Evolutionary conservation across 2,888 invertebrate genomes (phyloP), one percentile per base, ranked within the genome.

Genomic region (Papilio demoleus): DNA sequence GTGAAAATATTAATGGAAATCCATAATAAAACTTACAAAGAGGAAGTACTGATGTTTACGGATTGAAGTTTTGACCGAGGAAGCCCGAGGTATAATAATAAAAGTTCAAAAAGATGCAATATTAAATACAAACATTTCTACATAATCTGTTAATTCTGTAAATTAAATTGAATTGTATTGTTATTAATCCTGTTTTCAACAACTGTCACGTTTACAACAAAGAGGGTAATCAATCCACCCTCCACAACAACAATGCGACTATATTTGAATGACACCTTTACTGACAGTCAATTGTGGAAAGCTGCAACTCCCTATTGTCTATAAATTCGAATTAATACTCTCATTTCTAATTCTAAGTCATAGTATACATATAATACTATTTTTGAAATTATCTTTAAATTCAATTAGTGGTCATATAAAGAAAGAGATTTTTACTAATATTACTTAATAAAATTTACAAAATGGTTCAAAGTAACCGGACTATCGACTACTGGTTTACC

Each of bases 1-100:
- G 31, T 38, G 62, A 60, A 68, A 65, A 17, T 6, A 14, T n/a
- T 40, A 40, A 6, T n/a, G n/a, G n/a, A n/a, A n/a, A n/a, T n/a
- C n/a, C n/a, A n/a, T n/a, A n/a, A 38, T 12, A 12, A 38, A 14
- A 38, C 2, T 38, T 9, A 38, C 4, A 38, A 38, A 12, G 4
- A 14, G 14, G 14, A 38, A 38, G 6, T 4, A 31, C 31, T 31
- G 36, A 36, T 2, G 11, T 42, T 17, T 8, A 9, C 40, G 14
- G 6, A 14, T 0, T 4, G 17, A 42, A 17, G 8, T 42, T 42
- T 42, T 42, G 36, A 12, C 11, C 42, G 4, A 8, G 5, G 40
- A n/a, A n/a, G n/a, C 12, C n/a, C n/a, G 17, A 3, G 31, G 3
- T 6, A 17, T n/a, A 17, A 4, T 42, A 42, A 42, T 42, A 17